Percentiles rank a stretch among this genome's conserved stretches.
These are phyloP conservation scores for Pseudochaenichthys georgianus DNA, from an alignment of 2,797 vertebrate genomes.

Conservation along the genomic window DNA sequence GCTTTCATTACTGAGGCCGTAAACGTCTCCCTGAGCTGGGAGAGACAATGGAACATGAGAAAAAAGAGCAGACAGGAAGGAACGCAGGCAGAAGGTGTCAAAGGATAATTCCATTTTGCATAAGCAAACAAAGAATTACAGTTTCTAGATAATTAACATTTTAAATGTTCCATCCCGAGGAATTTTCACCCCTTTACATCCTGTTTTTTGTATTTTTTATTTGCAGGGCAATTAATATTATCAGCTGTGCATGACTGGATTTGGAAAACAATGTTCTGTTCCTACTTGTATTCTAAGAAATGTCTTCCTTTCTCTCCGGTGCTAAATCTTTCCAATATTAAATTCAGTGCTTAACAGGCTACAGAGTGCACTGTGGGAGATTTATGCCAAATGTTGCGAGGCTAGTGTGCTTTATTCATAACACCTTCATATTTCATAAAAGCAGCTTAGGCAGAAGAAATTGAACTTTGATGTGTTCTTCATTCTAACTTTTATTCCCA, in stretches of 20 bases:
- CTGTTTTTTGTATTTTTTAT: constrained; percentile 5
- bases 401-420: constrained; percentile 56
- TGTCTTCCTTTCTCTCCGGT: constrained; percentile 38
- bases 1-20: constrained; percentile 28
- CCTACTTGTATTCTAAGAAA: constrained; percentile 27
- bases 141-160: constrained; percentile 1
- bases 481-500: constrained; percentile 48
- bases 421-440: constrained; percentile 65
- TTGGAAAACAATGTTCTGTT: constrained; percentile 28
- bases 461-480: constrained; percentile 57
- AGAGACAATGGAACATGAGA: constrained; percentile 30
- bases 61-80: constrained; percentile 12
- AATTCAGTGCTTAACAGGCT: constrained; percentile 57
- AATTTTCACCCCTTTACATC: constrained; percentile 1
- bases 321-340: constrained; percentile 53
- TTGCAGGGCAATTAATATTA: constrained; percentile 30
- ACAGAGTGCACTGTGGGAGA: constrained; percentile 41
- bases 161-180: constrained; percentile 14
- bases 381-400: constrained; percentile 60
- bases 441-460: constrained; percentile 55
- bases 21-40: constrained; percentile 21
- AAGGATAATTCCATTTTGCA: constrained; percentile 22
- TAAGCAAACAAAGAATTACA: constrained; percentile 10
- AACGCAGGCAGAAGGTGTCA: constrained; percentile 16
- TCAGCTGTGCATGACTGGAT: constrained; percentile 32